Evolutionary conservation across 2,797 vertebrate species (phyloP).

Genomic region (Thunnus albacares): DNA sequence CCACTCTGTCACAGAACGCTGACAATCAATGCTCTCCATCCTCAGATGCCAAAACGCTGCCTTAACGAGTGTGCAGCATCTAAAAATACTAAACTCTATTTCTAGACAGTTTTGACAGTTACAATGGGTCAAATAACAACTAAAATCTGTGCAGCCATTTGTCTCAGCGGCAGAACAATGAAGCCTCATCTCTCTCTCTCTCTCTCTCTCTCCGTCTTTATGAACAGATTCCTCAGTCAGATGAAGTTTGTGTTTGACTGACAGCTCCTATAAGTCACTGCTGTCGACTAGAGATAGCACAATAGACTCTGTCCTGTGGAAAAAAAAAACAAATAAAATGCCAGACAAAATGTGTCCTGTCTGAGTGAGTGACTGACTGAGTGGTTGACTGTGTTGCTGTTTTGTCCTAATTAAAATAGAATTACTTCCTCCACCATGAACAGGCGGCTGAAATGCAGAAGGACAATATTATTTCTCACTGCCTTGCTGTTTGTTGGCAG

Average conservation of each 20-base stretch:
- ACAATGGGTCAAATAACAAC: constrained; percentile 43
- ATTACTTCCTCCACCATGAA: constrained; percentile 32
- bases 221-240: constrained; percentile 52
- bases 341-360: constrained; percentile 53
- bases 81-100: constrained; percentile 42
- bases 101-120: constrained; percentile 29
- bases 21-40: background rate
- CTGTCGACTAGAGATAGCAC: constrained; percentile 65
- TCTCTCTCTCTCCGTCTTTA: constrained; percentile 27
- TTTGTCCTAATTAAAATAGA: constrained; percentile 64
- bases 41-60: constrained; percentile 15
- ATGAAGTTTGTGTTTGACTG: constrained; percentile 68
- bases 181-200: constrained; percentile 16
- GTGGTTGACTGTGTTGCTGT: constrained; percentile 40
- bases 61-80: background rate
- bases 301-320: constrained; percentile 39
- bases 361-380: constrained; percentile 40
- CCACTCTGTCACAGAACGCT: constrained; percentile 6
- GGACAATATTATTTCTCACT: background rate
- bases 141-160: constrained; percentile 50
- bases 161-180: constrained; percentile 64
- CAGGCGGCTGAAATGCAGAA: constrained; percentile 29
- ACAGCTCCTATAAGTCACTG: constrained; percentile 74
- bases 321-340: constrained; percentile 48
- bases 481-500: constrained; percentile 11